Percentiles rank a stretch among this genome's conserved stretches.
Conservation (phyloP, 2,113 vertebrate genomes). For the Epinephelus moara region DNA sequence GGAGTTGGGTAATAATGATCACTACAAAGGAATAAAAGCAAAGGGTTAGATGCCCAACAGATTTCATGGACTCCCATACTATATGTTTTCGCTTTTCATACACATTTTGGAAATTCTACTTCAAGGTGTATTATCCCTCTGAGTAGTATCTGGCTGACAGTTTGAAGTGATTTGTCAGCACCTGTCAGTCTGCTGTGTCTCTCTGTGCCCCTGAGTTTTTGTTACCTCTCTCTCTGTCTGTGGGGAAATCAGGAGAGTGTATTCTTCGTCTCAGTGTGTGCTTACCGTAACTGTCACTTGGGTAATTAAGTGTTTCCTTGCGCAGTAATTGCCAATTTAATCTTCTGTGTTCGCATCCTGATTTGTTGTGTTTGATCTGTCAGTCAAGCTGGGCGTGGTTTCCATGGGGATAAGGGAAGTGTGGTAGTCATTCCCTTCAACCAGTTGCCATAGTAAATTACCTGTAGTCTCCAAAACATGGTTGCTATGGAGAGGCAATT, state of each 20-base stretch:
- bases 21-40: background rate
- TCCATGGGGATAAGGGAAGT: conserved; percentile 64
- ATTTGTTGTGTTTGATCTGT: conserved; percentile 46
- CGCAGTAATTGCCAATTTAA: conserved; percentile 76
- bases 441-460: conserved; percentile 58
- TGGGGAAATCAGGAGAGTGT: conserved; percentile 48
- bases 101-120: background rate
- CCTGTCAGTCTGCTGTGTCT: conserved; percentile 25
- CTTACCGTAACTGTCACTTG: conserved; percentile 30
- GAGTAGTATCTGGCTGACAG: background rate
- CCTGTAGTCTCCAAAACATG: conserved; percentile 43
- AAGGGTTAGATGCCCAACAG: background rate
- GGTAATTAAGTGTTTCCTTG: conserved; percentile 68
- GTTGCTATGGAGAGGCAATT: conserved; percentile 77
- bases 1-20: background rate
- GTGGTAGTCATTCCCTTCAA: conserved; percentile 53
- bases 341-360: conserved; percentile 34
- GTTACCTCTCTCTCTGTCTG: conserved; percentile 27
- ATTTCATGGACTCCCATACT: background rate
- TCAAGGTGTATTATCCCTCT: background rate
- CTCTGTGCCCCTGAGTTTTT: conserved; percentile 9
- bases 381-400: conserved; percentile 70
- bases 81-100: background rate
- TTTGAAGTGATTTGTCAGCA: conserved; percentile 16
- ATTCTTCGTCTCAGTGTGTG: conserved; percentile 45